Base-by-base conservation (phyloP, 2,888 invertebrate species). In the Bedellia somnulentella region DNA sequence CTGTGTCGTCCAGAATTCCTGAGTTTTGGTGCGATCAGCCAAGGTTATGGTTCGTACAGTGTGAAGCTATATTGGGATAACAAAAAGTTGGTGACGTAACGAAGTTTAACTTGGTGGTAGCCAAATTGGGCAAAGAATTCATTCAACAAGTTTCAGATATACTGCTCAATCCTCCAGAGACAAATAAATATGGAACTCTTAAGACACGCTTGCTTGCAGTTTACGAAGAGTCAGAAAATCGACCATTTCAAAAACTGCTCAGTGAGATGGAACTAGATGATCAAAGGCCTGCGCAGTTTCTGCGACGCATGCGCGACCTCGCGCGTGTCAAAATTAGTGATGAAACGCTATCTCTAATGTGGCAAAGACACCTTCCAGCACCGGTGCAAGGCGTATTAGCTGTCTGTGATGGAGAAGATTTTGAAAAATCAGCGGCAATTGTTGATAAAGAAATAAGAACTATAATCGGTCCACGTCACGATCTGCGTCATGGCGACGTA, bases 21-120 rank as follows among this genome's bases (percentile, higher is more conserved):
- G 40, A 41, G n/a, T 43, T 47, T 30, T 46, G n/a, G n/a, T n/a
- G n/a, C n/a, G n/a, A n/a, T n/a, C n/a, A n/a, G n/a, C n/a, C n/a
- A n/a, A n/a, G n/a, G 43, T n/a, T 39, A 1, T 46, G 43, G 42
- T 45, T 45, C 11, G 25, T 38, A 0, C 40, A 38, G 9, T 10
- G 32, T 6, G 40, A 43, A 26, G 35, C 39, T 10, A 33, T 37
- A 8, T 5, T 40, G 13, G 34, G n/a, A n/a, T n/a, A n/a, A n/a
- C n/a, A n/a, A n/a, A n/a, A n/a, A n/a, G n/a, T n/a, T n/a, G n/a
- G n/a, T n/a, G n/a, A n/a, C n/a, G n/a, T n/a, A n/a, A n/a, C n/a
- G n/a, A n/a, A n/a, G n/a, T n/a, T n/a, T n/a, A n/a, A n/a, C n/a
- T n/a, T n/a, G n/a, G n/a, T n/a, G n/a, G n/a, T n/a, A n/a, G n/a